Evolutionary conservation across 2,888 invertebrate genomes (phyloP).

Genomic region (Cistogaster globosa): DNA sequence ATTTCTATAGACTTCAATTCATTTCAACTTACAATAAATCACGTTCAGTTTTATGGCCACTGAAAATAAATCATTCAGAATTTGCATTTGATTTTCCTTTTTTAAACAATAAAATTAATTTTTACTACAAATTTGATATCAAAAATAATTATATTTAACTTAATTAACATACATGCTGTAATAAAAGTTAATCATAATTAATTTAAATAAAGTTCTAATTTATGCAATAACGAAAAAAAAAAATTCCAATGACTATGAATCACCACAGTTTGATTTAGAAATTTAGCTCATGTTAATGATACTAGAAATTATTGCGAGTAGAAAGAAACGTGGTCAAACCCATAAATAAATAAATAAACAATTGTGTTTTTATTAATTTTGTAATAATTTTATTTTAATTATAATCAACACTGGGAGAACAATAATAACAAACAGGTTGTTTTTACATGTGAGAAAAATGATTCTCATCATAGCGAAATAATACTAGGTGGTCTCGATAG

Average conservation of each 20-base stretch:
- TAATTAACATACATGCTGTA: conserved; percentile 33
- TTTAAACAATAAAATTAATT: neutral
- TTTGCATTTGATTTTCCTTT: neutral
- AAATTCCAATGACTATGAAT: conserved; percentile 56
- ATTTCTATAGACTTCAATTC: conserved; percentile 27
- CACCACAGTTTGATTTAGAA: conserved; percentile 2
- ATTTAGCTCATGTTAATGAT: conserved; percentile 2
- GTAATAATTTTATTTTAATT: neutral
- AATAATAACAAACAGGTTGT: neutral
- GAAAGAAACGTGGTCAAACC: conserved; percentile 4
- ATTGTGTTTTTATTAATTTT: too few species aligned
- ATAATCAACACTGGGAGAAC: neutral
- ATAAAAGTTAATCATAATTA: conserved; percentile 12
- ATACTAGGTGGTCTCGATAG: too few species aligned
- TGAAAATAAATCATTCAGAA: conserved; percentile 30
- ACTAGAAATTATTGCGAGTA: neutral
- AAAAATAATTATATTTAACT: neutral
- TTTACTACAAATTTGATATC: conserved; percentile 2
- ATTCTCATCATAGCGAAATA: too few species aligned
- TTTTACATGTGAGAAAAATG: neutral
- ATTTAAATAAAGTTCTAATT: conserved; percentile 24
- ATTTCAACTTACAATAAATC: conserved; percentile 53
- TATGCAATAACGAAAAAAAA: neutral
- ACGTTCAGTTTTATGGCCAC: conserved; percentile 46
- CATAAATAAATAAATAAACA: conserved; percentile 16